Conservation (phyloP, 1,140 invertebrate genomes). For the Saxidomus purpurata region DNA sequence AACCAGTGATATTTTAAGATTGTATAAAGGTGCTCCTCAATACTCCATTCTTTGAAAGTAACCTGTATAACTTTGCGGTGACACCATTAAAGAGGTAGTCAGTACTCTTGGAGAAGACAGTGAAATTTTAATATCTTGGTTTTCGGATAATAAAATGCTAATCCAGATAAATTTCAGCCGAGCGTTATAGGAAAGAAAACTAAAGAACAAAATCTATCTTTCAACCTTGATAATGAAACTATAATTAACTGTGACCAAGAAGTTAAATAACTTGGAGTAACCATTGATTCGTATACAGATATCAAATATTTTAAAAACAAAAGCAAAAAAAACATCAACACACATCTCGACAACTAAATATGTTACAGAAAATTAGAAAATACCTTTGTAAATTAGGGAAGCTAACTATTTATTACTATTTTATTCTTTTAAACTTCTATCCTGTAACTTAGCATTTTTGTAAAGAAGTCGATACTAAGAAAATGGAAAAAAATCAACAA, state of each 20-base stretch:
- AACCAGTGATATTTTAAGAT: no score
- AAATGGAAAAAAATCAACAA: constrained; percentile 36
- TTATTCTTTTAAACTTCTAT: constrained; percentile 61
- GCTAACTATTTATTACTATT: constrained; percentile 34
- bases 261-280: not conserved
- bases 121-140: not conserved
- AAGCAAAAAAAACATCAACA: no score
- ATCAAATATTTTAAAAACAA: not conserved
- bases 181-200: not conserved
- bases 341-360: not conserved
- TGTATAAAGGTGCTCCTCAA: no score
- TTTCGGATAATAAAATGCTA: constrained; percentile 28
- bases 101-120: no score
- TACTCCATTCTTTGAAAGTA: no score
- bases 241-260: not conserved
- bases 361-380: constrained; percentile 26
- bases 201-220: not conserved
- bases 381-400: constrained; percentile 34
- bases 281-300: not conserved
- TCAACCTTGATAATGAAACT: not conserved
- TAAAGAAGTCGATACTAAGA: constrained; percentile 18
- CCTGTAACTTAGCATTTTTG: constrained; percentile 53
- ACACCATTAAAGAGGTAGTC: no score
- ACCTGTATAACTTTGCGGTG: no score
- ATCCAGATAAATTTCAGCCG: constrained; percentile 24